These are phyloP conservation scores for Chromobotia macracanthus DNA, from an alignment of 2,797 vertebrate genomes.

Conservation along the genomic window DNA sequence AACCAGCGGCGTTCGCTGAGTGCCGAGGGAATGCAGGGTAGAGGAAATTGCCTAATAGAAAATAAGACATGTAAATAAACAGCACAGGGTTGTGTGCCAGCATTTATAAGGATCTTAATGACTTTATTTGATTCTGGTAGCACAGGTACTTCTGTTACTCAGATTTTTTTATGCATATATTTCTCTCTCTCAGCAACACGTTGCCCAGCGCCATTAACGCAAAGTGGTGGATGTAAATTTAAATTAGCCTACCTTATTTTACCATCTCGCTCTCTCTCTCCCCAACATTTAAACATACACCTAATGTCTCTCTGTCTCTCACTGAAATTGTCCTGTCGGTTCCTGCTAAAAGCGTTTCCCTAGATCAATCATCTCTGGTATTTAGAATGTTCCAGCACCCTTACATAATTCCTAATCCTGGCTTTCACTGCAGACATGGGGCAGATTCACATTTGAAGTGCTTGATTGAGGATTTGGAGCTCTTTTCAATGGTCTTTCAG, in stretches of 20 bases:
- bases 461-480: constrained; percentile 44
- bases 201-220: constrained; percentile 27
- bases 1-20: background rate
- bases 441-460: constrained; percentile 50
- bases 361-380: constrained; percentile 52
- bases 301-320: constrained; percentile 1
- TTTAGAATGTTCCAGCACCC: constrained; percentile 39
- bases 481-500: constrained; percentile 37
- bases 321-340: background rate
- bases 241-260: background rate
- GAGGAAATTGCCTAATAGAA: constrained; percentile 1
- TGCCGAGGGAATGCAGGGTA: background rate
- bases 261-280: background rate
- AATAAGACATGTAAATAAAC: constrained; percentile 30
- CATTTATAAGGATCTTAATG: constrained; percentile 26
- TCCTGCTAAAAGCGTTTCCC: constrained; percentile 36
- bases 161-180: background rate
- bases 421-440: constrained; percentile 36
- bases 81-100: background rate
- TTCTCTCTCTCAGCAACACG: background rate
- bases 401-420: constrained; percentile 48
- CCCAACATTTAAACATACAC: background rate
- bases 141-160: background rate
- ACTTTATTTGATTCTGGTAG: constrained; percentile 41
- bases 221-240: constrained; percentile 20